Evolutionary conservation across 2,797 vertebrate genomes (phyloP), one percentile per base, ranked within the genome.

Genomic region (Mormyrops attenuatus): DNA sequence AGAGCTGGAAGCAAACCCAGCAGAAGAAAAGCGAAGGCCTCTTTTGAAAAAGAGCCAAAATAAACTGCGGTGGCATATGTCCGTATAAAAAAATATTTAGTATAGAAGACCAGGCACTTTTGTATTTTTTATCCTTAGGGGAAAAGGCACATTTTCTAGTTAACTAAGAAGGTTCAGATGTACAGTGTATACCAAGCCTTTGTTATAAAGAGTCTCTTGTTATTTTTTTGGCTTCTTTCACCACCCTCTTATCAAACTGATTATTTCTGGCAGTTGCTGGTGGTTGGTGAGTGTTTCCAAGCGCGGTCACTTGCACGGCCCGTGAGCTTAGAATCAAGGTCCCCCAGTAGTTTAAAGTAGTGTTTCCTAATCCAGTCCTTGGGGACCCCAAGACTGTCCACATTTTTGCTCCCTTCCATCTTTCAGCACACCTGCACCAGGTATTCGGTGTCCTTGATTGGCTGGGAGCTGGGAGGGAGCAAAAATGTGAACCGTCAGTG

Each of bases 21-120:
- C 93, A 95, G 93, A 96, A 95, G 93, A 96, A 95, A 93, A 96
- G 93, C 92, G 95, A 96, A 94, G 95, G 95, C 88, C 92, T 96
- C 88, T 93, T 95, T 87, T 95, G 91, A 96, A 89, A 34, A 88
- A 26, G 22, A 88, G 66, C 8, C 11, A 5, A 22, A n/a, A 86
- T 53, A 26, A 11, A 87, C 47, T 84, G 41, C 57, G 20, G 20
- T 63, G 50, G 15, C 47, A 3, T 87, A 47, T 87, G 49, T 80
- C 90, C 69, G 41, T 85, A 53, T 41, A 88, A 80, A 69, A 66
- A 73, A 89, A 55, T 73, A 89, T 88, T 30, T 90, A 30, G 90
- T 85, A 73, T 41, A 90, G 85, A 73, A 66, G 53, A 82, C 41
- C 52, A 38, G 52, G 82, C 60, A 90, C 88, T 90, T 90, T 92